Percentiles rank a stretch among this genome's conserved stretches.
Evolutionary conservation across 1,140 invertebrate species (phyloP).

Genomic region (Geopemphigus sp.): DNA sequence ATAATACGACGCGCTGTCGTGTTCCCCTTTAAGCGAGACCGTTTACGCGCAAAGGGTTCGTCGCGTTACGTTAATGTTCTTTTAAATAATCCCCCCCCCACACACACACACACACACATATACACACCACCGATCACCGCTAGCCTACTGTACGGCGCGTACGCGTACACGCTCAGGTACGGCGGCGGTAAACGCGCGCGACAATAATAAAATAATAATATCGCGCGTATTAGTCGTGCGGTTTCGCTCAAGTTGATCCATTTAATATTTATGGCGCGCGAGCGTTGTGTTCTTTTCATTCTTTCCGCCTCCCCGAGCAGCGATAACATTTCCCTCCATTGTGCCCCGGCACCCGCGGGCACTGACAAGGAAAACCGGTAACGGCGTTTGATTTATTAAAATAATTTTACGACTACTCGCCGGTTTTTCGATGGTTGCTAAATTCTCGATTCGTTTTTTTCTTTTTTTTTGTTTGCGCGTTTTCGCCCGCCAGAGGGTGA

Average conservation of each 20-base stretch:
- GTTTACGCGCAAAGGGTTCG: not conserved
- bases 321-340: constrained; percentile 47
- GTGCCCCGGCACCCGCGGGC: not conserved
- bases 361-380: constrained; percentile 46
- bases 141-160: too few relatives aligned
- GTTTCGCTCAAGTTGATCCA: constrained; percentile 45
- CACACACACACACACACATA: too few relatives aligned
- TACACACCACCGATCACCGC: too few relatives aligned
- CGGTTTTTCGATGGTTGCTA: constrained; percentile 46
- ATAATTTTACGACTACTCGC: constrained; percentile 47
- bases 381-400: constrained; percentile 49
- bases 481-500: constrained; percentile 30
- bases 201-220: constrained; percentile 23
- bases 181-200: too few relatives aligned
- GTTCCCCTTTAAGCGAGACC: not conserved
- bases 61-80: constrained; percentile 37
- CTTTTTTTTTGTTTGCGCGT: not conserved
- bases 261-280: constrained; percentile 25
- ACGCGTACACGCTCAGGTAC: too few relatives aligned
- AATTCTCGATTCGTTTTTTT: constrained; percentile 33
- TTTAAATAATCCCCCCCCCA: constrained; percentile 39
- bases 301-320: constrained; percentile 30
- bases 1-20: too few relatives aligned
- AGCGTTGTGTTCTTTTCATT: constrained; percentile 6
- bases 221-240: constrained; percentile 29